A percentile compares a stretch with the other conserved stretches of the same genome.
Evolutionary conservation across 1,140 invertebrate genomes (phyloP).

Genomic region (Procambarus clarkii): DNA sequence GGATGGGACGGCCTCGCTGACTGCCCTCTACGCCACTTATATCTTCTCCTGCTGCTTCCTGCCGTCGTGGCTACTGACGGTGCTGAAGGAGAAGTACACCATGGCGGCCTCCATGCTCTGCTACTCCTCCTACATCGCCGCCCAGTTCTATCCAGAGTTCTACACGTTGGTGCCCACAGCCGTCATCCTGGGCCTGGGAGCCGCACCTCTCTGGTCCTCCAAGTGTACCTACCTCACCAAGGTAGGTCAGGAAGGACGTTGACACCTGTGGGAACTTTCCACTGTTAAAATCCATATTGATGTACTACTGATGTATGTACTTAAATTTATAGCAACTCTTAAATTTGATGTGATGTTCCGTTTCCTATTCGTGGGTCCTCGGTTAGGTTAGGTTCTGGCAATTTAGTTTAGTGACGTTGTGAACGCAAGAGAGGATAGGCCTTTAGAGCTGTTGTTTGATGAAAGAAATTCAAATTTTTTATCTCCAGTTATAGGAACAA

Average conservation of each 20-base stretch:
- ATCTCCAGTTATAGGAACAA: background rate
- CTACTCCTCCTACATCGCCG: constrained; percentile 93
- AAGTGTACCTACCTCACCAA: constrained; percentile 97
- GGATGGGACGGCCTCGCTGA: constrained; percentile 72
- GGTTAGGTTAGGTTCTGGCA: no score
- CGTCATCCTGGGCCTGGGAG: constrained; percentile 88
- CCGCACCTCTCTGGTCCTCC: constrained; percentile 96
- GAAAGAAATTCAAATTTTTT: background rate
- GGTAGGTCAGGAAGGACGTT: constrained; percentile 40
- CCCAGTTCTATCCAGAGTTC: constrained; percentile 93
- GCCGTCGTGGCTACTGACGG: constrained; percentile 90
- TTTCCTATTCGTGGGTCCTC: background rate
- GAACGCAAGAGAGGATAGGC: no score
- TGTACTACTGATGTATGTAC: background rate
- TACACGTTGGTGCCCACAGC: constrained; percentile 94
- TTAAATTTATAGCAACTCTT: background rate
- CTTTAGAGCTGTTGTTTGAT: no score
- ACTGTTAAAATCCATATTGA: background rate
- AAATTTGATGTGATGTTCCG: background rate
- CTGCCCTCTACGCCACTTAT: constrained; percentile 90
- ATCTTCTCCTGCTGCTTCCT: constrained; percentile 95
- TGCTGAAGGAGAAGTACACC: constrained; percentile 96
- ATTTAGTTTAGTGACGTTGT: background rate
- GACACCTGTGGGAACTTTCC: background rate
- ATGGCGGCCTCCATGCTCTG: constrained; percentile 92